Conservation (phyloP, 2,797 vertebrate genomes). For the Typhlichthys subterraneus region DNA sequence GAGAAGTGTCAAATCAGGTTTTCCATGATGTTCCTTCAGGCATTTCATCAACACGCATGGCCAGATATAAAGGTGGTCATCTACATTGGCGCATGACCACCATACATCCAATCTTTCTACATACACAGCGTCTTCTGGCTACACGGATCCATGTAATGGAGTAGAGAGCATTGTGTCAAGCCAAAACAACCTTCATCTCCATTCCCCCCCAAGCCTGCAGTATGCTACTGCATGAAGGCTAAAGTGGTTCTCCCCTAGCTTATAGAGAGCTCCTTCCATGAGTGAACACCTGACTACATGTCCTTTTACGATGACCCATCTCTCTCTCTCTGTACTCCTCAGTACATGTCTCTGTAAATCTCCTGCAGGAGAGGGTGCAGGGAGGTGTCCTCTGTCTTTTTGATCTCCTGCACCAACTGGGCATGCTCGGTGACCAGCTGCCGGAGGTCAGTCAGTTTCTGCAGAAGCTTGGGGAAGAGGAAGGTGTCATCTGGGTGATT, state of each 20-base stretch:
- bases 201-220: not conserved
- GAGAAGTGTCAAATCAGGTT: conserved; percentile 9
- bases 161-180: conserved; percentile 26
- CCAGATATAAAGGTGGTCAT: conserved; percentile 38
- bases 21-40: conserved; percentile 3
- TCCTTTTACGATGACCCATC: not conserved
- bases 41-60: conserved; percentile 29
- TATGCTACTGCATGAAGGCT: conserved; percentile 21
- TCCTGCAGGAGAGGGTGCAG: conserved; percentile 95
- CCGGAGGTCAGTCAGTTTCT: conserved; percentile 94
- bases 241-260: conserved; percentile 60
- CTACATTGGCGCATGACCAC: conserved; percentile 20
- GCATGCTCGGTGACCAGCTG: conserved; percentile 96
- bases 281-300: not conserved
- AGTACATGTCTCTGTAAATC: conserved; percentile 99
- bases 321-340: conserved; percentile 44
- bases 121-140: conserved; percentile 19
- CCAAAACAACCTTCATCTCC: conserved; percentile 17
- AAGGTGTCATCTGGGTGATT: conserved; percentile 90
- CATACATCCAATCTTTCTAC: conserved; percentile 13
- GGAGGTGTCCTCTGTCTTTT: conserved; percentile 94
- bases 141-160: conserved; percentile 25
- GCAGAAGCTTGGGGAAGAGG: conserved; percentile 94
- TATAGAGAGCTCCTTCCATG: conserved; percentile 23
- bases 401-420: conserved; percentile 93